phyloP scores from a whole-genome alignment of 2,797 vertebrate genomes.

The Huso huso region DNA sequence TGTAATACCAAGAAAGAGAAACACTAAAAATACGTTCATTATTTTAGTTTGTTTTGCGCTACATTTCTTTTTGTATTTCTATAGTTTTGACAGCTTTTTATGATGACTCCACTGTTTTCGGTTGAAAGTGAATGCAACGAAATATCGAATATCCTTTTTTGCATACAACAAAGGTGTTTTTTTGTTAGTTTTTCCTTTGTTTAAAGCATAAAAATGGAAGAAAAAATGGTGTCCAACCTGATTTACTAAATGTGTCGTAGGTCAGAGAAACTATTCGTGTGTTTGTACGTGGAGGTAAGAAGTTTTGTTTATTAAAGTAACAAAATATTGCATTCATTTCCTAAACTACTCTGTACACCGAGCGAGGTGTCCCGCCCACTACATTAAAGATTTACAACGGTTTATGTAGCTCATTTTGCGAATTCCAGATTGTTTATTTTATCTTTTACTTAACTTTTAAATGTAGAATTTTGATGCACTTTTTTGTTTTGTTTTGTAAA shows the following conservation, averaged over 20 bases:
- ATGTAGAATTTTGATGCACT: no score
- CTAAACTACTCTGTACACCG: no score
- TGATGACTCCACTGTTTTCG: slow-evolving; percentile 1
- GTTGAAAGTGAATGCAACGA: neutral
- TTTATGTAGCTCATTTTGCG: no score
- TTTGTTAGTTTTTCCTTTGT: slow-evolving; percentile 9
- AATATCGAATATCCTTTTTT: slow-evolving; percentile 6
- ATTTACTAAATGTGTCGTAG: slow-evolving; percentile 46
- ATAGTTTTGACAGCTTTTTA: neutral
- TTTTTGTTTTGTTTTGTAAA: neutral
- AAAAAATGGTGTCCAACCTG: neutral
- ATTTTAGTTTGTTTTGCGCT: neutral
- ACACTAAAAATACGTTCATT: neutral
- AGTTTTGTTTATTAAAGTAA: neutral
- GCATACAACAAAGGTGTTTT: slow-evolving; percentile 12
- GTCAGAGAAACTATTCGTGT: slow-evolving; percentile 20
- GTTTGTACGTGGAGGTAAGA: slow-evolving; percentile 44
- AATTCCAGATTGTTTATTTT: no score
- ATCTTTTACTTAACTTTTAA: no score
- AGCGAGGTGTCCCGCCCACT: no score
- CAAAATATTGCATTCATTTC: no score
- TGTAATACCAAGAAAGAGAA: neutral
- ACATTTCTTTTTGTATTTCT: neutral
- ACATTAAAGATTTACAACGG: no score
- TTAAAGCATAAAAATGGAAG: slow-evolving; percentile 33